A percentile compares a stretch with the other conserved stretches of the same genome.
phyloP scores from a whole-genome alignment of 2,113 vertebrate species.

The Aphyosemion australe region DNA sequence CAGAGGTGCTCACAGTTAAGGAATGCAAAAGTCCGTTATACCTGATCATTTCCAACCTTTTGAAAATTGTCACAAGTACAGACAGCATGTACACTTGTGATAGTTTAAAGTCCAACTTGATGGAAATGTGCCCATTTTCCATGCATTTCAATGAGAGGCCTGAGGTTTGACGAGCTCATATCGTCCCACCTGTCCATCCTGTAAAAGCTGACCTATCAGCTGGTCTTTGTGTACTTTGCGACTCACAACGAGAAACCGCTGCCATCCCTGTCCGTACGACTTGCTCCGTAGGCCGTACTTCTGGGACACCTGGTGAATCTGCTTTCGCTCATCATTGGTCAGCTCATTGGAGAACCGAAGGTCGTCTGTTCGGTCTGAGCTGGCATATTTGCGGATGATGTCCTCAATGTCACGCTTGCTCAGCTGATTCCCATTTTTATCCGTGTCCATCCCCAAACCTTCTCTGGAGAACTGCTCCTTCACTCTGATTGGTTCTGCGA shows the following conservation, averaged over 20 bases:
- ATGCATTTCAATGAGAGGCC: constrained; percentile 73
- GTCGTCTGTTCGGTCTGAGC: constrained; percentile 90
- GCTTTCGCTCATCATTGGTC: constrained; percentile 92
- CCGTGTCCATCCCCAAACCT: constrained; percentile 88
- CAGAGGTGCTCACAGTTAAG: constrained; percentile 47
- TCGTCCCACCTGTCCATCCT: constrained; percentile 95
- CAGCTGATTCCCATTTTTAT: constrained; percentile 84
- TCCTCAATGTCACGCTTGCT: constrained; percentile 92
- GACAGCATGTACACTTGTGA: constrained; percentile 36
- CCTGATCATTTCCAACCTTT: constrained; percentile 41
- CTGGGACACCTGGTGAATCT: constrained; percentile 93
- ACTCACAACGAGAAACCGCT: constrained; percentile 91
- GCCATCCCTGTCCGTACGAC: constrained; percentile 89
- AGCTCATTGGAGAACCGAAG: constrained; percentile 95
- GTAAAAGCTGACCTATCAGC: constrained; percentile 91
- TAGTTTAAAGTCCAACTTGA: constrained; percentile 37
- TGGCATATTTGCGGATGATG: constrained; percentile 92
- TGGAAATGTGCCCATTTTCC: constrained; percentile 3
- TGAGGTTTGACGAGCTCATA: constrained; percentile 95
- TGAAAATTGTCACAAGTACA: constrained; percentile 42
- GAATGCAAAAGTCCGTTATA: constrained; percentile 65
- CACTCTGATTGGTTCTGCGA: constrained; percentile 92
- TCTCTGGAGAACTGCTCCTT: constrained; percentile 95
- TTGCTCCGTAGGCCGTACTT: constrained; percentile 95
- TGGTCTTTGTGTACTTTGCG: constrained; percentile 92